phyloP scores from a whole-genome alignment of 1,140 invertebrate genomes.

The Drosophila bipectinata region DNA sequence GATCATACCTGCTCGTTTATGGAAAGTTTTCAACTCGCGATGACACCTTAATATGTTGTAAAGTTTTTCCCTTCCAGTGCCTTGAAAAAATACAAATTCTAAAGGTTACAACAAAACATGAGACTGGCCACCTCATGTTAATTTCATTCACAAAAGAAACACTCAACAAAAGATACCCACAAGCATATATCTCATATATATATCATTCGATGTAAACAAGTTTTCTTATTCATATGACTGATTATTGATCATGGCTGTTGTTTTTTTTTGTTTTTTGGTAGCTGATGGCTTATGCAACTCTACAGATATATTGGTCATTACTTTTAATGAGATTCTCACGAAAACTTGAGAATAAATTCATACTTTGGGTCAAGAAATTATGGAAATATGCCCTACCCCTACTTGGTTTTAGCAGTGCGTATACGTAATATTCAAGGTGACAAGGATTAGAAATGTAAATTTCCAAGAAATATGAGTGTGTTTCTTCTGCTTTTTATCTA shows the following conservation, averaged over 20 bases:
- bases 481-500: too few relatives aligned
- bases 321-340: neutral
- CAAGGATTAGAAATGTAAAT: too few relatives aligned
- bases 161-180: slow-evolving; percentile 12
- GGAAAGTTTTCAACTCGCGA: slow-evolving; percentile 50
- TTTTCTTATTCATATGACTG: neutral
- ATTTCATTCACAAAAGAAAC: slow-evolving; percentile 49
- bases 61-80: slow-evolving; percentile 39
- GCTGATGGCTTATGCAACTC: slow-evolving; percentile 24
- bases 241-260: neutral
- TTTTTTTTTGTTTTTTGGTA: neutral
- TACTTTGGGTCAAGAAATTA: too few relatives aligned
- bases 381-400: too few relatives aligned
- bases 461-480: too few relatives aligned
- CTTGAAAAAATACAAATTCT: slow-evolving; percentile 63
- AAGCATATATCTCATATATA: neutral
- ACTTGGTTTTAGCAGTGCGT: too few relatives aligned
- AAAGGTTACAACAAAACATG: slow-evolving; percentile 47
- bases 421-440: too few relatives aligned
- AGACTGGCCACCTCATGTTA: slow-evolving; percentile 13
- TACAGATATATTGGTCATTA: neutral
- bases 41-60: too few relatives aligned
- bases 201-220: slow-evolving; percentile 2
- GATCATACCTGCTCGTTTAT: slow-evolving; percentile 26
- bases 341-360: neutral